phyloP scores from a whole-genome alignment of 2,797 vertebrate genomes.

The Ptychobarbus kaznakovi region DNA sequence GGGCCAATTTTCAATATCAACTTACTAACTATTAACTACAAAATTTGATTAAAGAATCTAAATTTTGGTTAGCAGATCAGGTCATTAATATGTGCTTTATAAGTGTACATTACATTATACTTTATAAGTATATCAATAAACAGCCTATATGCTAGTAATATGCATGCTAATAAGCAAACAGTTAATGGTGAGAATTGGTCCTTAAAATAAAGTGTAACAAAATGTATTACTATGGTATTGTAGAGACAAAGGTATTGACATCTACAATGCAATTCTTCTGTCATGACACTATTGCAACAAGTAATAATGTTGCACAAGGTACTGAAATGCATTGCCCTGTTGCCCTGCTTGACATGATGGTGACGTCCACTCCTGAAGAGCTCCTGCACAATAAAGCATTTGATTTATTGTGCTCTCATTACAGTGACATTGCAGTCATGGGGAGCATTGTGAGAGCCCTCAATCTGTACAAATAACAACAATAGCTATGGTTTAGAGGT shows the following conservation, averaged over 20 bases:
- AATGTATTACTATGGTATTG: not conserved
- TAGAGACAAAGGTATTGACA: not conserved
- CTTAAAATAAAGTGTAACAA: not conserved
- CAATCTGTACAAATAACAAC: not conserved
- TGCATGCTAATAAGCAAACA: too few relatives aligned
- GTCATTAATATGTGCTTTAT: not conserved
- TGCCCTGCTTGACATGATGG: not conserved
- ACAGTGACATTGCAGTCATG: not conserved
- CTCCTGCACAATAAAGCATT: not conserved
- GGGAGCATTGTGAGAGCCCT: not conserved
- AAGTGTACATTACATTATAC: too few relatives aligned
- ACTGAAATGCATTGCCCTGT: not conserved
- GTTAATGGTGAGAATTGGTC: not conserved
- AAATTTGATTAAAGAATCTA: not conserved
- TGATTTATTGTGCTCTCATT: constrained; percentile 18
- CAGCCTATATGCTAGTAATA: too few relatives aligned
- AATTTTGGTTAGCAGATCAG: not conserved
- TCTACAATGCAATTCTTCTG: not conserved
- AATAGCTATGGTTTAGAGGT: not conserved
- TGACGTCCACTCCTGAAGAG: constrained; percentile 5
- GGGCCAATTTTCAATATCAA: too few relatives aligned
- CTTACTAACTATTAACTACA: too few relatives aligned
- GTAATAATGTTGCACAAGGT: not conserved
- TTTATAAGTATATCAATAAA: too few relatives aligned
- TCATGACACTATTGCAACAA: not conserved